phyloP scores from a whole-genome alignment of 1,140 invertebrate species.

The Lucilia sericata region DNA sequence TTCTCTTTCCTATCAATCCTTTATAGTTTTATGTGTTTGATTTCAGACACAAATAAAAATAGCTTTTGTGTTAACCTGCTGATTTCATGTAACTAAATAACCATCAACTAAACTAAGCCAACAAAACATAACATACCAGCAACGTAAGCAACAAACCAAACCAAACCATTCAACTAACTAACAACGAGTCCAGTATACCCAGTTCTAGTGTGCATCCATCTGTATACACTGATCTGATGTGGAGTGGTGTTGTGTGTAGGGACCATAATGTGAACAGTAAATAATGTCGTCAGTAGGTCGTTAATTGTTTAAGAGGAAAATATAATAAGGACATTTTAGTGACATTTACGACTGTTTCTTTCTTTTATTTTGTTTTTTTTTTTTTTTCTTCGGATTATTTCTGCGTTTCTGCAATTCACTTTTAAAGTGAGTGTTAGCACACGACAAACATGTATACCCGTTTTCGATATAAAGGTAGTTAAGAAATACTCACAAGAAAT shows the following conservation, averaged over 20 bases:
- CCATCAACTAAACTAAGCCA: neutral
- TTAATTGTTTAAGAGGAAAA: conserved; percentile 49
- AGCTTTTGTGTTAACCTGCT: neutral
- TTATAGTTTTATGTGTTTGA: no score
- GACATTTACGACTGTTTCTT: conserved; percentile 25
- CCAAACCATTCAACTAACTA: neutral
- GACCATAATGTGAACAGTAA: neutral
- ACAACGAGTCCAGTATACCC: no score
- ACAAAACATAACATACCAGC: no score
- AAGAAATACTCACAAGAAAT: neutral
- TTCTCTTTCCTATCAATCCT: neutral
- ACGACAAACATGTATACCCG: neutral
- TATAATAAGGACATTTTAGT: conserved; percentile 45
- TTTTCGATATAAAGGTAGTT: neutral
- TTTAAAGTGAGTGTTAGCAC: neutral
- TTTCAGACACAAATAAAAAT: neutral
- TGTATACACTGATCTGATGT: no score
- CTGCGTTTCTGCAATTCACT: no score
- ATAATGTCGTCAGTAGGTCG: conserved; percentile 46
- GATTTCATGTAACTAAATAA: neutral
- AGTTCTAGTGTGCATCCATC: no score
- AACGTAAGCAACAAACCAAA: neutral
- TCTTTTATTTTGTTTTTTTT: no score
- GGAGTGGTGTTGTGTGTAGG: no score
- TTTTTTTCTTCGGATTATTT: neutral